Evolutionary conservation across 1,140 invertebrate genomes (phyloP).

Genomic region (Calliphora vicina): DNA sequence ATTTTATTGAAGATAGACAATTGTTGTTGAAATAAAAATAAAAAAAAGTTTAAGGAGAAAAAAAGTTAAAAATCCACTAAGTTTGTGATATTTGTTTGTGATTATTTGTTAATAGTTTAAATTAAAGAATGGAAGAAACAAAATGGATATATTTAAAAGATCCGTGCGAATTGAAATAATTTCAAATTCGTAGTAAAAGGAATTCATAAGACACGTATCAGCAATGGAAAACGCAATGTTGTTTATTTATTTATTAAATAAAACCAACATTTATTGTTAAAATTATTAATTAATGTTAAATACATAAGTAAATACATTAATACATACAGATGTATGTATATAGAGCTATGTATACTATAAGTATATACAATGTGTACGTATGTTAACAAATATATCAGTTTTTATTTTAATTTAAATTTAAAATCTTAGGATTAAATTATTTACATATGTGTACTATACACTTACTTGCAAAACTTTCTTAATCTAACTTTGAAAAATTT

Average conservation of each 20-base stretch:
- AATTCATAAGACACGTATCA: background rate
- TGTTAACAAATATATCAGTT: background rate
- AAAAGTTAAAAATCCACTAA: background rate
- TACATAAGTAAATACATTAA: too few relatives aligned
- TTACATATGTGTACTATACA: too few relatives aligned
- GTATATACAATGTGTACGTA: too few relatives aligned
- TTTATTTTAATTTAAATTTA: background rate
- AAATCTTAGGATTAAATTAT: too few relatives aligned
- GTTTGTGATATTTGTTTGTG: background rate
- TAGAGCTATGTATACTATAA: too few relatives aligned
- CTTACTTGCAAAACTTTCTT: background rate
- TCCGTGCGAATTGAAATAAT: background rate
- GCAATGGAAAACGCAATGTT: background rate
- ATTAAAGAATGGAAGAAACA: background rate
- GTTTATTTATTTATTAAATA: background rate
- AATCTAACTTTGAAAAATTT: background rate
- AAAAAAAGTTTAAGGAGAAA: background rate
- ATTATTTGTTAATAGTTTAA: conserved; percentile 16
- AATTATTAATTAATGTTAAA: too few relatives aligned
- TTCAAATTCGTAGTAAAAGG: background rate
- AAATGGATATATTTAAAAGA: background rate
- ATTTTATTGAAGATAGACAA: too few relatives aligned
- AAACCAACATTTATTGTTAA: background rate
- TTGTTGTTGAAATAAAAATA: background rate
- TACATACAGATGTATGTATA: too few relatives aligned